Conservation (phyloP, 2,113 vertebrate genomes). For the Cranoglanis bouderius region DNA sequence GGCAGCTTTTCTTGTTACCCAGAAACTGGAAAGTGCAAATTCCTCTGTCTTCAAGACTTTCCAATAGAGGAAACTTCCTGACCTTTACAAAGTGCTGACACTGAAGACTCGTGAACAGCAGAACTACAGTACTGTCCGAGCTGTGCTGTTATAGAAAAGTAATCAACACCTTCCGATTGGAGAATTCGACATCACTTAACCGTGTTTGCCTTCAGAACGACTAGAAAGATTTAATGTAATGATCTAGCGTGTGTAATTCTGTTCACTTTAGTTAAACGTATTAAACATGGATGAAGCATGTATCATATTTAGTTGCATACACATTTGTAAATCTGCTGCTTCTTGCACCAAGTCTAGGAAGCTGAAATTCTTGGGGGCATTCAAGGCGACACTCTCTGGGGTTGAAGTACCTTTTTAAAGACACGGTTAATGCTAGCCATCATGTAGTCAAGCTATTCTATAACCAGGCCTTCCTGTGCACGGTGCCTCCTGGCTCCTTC, state of each 20-base stretch:
- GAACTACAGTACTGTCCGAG: background rate
- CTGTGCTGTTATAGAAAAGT: background rate
- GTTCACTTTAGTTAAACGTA: background rate
- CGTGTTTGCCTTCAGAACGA: background rate
- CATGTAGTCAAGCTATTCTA: conserved; percentile 54
- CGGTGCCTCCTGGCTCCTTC: conserved; percentile 48
- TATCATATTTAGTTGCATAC: background rate
- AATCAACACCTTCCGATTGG: background rate
- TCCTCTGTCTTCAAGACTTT: background rate
- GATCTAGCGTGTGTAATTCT: background rate
- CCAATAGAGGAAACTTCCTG: background rate
- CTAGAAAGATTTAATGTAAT: background rate
- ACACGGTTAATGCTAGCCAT: conserved; percentile 40
- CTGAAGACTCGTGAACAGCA: background rate
- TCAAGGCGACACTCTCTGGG: conserved; percentile 37
- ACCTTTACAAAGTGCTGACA: background rate
- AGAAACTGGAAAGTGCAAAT: background rate
- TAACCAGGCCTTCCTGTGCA: conserved; percentile 56
- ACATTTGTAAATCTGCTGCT: conserved; percentile 31
- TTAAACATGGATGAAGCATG: background rate
- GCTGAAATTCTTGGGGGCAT: conserved; percentile 27
- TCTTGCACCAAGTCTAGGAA: conserved; percentile 21
- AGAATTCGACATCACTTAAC: background rate
- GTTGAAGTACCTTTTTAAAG: conserved; percentile 51
- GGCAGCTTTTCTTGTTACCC: background rate